A percentile compares a stretch with the other conserved stretches of the same genome.
Conservation (phyloP, 37 sponge, comb jelly and placozoan genomes). For the Agelas oroides region DNA sequence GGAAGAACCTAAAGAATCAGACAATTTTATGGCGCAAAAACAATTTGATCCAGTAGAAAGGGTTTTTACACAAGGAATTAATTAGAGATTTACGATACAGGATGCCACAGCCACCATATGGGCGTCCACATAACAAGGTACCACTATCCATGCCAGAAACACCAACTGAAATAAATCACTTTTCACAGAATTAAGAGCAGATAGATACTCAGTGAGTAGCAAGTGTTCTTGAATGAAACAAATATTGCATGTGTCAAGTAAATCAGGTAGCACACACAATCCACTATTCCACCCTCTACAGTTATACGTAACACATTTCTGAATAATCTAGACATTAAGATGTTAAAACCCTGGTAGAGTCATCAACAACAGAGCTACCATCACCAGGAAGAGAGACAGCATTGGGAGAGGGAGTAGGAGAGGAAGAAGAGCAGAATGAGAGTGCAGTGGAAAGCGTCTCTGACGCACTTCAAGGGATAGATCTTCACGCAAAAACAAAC, state of each 20-base stretch:
- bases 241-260: not conserved
- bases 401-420: not conserved
- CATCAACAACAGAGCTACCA: not conserved
- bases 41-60: not conserved
- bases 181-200: not conserved
- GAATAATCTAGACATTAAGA: too few relatives aligned
- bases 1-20: not conserved
- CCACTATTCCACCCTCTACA: not conserved
- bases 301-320: not conserved
- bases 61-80: not conserved
- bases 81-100: too few relatives aligned
- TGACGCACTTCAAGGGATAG: not conserved
- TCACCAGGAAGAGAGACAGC: not conserved
- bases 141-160: not conserved
- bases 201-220: not conserved
- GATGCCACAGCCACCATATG: not conserved
- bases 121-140: not conserved
- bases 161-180: not conserved
- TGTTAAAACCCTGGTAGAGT: not conserved
- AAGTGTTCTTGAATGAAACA: not conserved
- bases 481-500: not conserved
- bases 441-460: not conserved
- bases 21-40: not conserved
- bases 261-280: not conserved
- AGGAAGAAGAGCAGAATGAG: not conserved